phyloP scores from a whole-genome alignment of 2,113 vertebrate genomes.

The Proteles cristata region DNA sequence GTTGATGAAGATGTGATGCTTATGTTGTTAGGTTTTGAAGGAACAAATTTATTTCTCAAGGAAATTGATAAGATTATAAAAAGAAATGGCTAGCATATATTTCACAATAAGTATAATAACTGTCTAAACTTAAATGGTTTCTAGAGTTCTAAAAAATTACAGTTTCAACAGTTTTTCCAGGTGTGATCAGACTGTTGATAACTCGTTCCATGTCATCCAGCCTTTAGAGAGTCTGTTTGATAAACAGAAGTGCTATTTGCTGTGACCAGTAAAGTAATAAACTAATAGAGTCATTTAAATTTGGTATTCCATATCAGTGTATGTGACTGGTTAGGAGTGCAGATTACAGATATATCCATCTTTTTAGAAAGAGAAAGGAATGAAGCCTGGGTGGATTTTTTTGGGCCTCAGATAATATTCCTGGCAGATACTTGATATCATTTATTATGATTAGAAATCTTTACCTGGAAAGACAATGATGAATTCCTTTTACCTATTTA shows the following conservation, averaged over 20 bases:
- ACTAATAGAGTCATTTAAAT: neutral
- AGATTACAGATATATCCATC: neutral
- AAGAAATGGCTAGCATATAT: neutral
- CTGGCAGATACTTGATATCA: neutral
- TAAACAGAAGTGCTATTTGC: neutral
- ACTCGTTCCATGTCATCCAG: neutral
- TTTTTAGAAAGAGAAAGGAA: neutral
- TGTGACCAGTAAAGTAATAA: constrained; percentile 7
- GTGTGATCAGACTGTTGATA: neutral
- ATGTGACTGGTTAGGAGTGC: neutral
- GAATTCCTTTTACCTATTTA: neutral
- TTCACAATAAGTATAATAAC: neutral
- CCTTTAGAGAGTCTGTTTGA: neutral
- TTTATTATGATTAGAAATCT: constrained; percentile 7
- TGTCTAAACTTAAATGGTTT: neutral
- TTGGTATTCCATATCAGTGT: neutral
- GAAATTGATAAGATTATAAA: neutral
- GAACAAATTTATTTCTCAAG: neutral
- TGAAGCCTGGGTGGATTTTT: neutral
- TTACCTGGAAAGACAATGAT: neutral
- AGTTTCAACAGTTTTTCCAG: neutral
- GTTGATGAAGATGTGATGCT: neutral
- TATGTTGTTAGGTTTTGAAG: neutral
- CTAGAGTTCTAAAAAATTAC: neutral
- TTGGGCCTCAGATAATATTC: neutral